A percentile compares a stretch with the other conserved stretches of the same genome.
phyloP scores from a whole-genome alignment of 2,797 vertebrate genomes.

The Brachyrhaphis roseni region DNA sequence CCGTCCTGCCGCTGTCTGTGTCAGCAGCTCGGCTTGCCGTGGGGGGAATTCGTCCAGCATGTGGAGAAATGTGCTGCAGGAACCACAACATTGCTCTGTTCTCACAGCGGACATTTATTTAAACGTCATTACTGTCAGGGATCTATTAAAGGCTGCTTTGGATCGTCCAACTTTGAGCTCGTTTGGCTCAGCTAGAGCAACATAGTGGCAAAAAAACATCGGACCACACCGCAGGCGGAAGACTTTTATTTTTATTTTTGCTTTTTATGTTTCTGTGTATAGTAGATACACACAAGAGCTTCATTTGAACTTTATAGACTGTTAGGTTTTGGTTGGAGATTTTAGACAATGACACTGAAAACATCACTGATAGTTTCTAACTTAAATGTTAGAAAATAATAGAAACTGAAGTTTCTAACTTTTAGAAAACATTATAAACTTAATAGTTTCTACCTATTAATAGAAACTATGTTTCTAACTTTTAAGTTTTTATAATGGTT shows the following conservation, averaged over 20 bases:
- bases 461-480: too few species aligned
- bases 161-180: neutral
- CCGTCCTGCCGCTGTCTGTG: slow-evolving; percentile 42
- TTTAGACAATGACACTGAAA: too few species aligned
- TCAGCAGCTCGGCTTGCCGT: slow-evolving; percentile 29
- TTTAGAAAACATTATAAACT: too few species aligned
- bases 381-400: too few species aligned
- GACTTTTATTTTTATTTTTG: neutral
- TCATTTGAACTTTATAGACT: too few species aligned
- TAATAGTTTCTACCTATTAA: too few species aligned
- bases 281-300: neutral
- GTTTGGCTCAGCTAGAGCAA: neutral
- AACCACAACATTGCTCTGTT: neutral
- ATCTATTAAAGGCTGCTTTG: neutral
- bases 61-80: slow-evolving; percentile 31
- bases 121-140: neutral
- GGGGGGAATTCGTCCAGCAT: slow-evolving; percentile 40
- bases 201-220: neutral
- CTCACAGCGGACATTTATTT: neutral
- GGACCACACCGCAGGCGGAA: neutral
- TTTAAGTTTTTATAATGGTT: too few species aligned
- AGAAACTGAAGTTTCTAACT: too few species aligned
- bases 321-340: too few species aligned
- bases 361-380: too few species aligned
- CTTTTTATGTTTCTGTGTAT: too few species aligned